Base-by-base conservation (phyloP, 2,797 vertebrate species). In the Betta splendens region DNA sequence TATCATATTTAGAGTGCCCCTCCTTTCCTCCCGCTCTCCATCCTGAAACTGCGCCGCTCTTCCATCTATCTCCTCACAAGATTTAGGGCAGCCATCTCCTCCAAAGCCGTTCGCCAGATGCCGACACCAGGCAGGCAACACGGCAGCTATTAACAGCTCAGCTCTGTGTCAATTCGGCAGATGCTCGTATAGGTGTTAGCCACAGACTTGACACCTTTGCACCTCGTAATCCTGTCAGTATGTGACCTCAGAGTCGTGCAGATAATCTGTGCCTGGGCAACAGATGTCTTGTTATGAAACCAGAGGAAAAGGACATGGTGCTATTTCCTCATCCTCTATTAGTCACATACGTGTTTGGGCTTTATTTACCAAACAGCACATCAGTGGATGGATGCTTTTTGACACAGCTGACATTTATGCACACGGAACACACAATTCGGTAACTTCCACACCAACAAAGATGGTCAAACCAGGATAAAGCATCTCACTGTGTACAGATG, bases 171-270 rank as follows among this genome's bases (percentile, higher is more conserved):
- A 56, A 58, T 51, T 25, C 18, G 12, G 73, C 80, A 83, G 81
- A 78, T 78, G 79, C 76, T 63, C 70, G 53, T 60, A 75, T 73
- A 81, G 68, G 79, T 78, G 84, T 74, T 65, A 77, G 59, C 71
- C 54, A 20, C 75, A 62, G 65, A 79, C 61, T 62, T 29, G 44
- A 68, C 78, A 78, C 68, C 68, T 66, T 61, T 51, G 59, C 68
- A 74, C 64, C 73, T 79, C 69, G 21, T 75, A 83, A 83, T 80
- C 84, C 79, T 84, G 79, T 84, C 83, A 81, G 78, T 66, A 76
- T 77, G 64, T 64, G 74, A 87, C 81, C 75, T 83, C 40, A 50
- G 71, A 72, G 65, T 59, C 12, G 23, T 17, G 61, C 1, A 59
- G 70, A 64, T 80, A 75, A 82, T 81, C 77, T 71, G 64, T 66